phyloP scores from a whole-genome alignment of 2,797 vertebrate genomes.

The Pelodytes ibericus region DNA sequence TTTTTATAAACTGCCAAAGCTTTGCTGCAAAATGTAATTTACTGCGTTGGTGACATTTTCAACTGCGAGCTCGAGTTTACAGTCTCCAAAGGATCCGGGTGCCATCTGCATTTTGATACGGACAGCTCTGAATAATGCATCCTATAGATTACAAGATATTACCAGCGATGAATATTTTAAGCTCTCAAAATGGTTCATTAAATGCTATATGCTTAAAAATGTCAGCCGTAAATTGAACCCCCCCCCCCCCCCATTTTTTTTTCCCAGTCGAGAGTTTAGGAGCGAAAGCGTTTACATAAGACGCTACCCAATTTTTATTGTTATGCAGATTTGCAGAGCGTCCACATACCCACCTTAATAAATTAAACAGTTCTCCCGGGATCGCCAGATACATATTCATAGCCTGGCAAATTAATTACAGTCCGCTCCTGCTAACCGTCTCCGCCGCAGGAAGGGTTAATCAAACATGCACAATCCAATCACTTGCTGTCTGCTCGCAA shows the following conservation, averaged over 20 bases:
- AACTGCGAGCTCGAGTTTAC: conserved; percentile 50
- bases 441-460: conserved; percentile 33
- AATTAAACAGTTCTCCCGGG: conserved; percentile 30
- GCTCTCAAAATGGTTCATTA: conserved; percentile 52
- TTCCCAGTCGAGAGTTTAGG: conserved; percentile 30
- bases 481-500: conserved; percentile 26
- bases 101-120: conserved; percentile 45
- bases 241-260: conserved; percentile 7
- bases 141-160: conserved; percentile 54
- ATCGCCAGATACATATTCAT: conserved; percentile 43
- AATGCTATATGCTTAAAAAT: conserved; percentile 55
- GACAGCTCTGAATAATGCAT: conserved; percentile 52
- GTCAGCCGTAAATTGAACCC: conserved; percentile 37
- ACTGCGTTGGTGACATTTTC: conserved; percentile 47
- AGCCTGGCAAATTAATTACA: conserved; percentile 42
- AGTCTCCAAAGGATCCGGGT: conserved; percentile 27
- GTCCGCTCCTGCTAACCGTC: not conserved
- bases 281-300: conserved; percentile 52
- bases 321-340: conserved; percentile 45
- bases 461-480: not conserved
- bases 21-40: conserved; percentile 44
- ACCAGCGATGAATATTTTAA: conserved; percentile 55
- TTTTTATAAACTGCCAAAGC: conserved; percentile 25
- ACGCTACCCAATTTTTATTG: conserved; percentile 44
- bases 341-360: conserved; percentile 39